Conservation (phyloP, 2,888 invertebrate genomes). For the Drosophila ustulata region DNA sequence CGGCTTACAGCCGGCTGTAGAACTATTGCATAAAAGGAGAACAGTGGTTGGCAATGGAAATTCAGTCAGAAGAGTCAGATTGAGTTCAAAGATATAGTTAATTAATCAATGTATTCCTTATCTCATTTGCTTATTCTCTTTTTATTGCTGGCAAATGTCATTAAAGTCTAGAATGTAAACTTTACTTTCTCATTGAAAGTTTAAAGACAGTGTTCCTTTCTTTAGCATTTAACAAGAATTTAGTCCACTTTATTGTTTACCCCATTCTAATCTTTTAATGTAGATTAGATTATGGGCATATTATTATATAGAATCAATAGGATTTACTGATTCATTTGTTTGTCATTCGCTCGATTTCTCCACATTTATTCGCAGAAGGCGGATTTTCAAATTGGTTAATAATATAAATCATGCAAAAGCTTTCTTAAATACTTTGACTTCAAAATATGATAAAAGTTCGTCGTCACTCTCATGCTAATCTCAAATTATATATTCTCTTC, state of each 20-base stretch:
- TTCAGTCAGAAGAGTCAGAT: neutral
- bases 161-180: neutral
- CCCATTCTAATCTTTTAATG: neutral
- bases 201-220: neutral
- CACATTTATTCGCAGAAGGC: neutral
- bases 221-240: neutral
- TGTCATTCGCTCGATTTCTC: neutral
- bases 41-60: neutral
- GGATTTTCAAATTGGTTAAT: neutral
- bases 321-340: neutral
- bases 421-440: neutral
- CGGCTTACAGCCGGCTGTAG: slow-evolving; percentile 23
- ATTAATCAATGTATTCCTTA: neutral
- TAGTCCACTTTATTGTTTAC: neutral
- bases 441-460: neutral
- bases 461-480: neutral
- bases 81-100: neutral
- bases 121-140: neutral
- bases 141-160: neutral
- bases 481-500: neutral
- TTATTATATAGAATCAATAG: neutral
- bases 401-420: neutral
- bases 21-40: slow-evolving; percentile 7
- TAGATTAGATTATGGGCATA: neutral
- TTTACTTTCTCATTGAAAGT: neutral